Evolutionary conservation across 2,888 invertebrate genomes (phyloP).

Genomic region (Rhopalosiphum nymphaeae): DNA sequence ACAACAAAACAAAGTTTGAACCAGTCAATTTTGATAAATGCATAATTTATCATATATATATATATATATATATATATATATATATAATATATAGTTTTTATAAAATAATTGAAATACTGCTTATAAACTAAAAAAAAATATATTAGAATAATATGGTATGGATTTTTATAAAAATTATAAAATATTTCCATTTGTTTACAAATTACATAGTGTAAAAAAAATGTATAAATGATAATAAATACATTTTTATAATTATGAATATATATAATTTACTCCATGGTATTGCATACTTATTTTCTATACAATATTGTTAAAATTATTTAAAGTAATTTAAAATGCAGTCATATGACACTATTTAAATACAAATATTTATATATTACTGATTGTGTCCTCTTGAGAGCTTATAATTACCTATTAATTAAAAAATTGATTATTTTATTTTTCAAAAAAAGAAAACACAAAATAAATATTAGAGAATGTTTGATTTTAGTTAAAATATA

Average conservation of each 20-base stretch:
- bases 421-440: background rate
- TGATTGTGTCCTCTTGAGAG: slow-evolving; percentile 45
- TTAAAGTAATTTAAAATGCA: background rate
- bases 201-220: slow-evolving; percentile 14
- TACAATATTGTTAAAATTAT: background rate
- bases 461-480: slow-evolving; percentile 44
- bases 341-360: background rate
- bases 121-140: background rate
- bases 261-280: background rate
- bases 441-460: background rate
- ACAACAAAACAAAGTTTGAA: background rate
- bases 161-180: slow-evolving; percentile 12
- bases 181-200: background rate
- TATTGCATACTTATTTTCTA: background rate
- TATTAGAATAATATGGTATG: background rate
- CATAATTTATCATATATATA: slow-evolving; percentile 13
- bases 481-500: slow-evolving; percentile 57
- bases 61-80: too few relatives aligned
- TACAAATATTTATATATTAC: background rate
- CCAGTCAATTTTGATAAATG: slow-evolving; percentile 33
- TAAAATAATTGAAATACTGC: slow-evolving; percentile 19
- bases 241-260: background rate
- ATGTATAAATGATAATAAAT: background rate
- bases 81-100: background rate
- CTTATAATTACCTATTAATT: slow-evolving; percentile 11